These are phyloP conservation scores for Oeneis ivallda DNA, from an alignment of 2,888 invertebrate species.

Conservation along the genomic window DNA sequence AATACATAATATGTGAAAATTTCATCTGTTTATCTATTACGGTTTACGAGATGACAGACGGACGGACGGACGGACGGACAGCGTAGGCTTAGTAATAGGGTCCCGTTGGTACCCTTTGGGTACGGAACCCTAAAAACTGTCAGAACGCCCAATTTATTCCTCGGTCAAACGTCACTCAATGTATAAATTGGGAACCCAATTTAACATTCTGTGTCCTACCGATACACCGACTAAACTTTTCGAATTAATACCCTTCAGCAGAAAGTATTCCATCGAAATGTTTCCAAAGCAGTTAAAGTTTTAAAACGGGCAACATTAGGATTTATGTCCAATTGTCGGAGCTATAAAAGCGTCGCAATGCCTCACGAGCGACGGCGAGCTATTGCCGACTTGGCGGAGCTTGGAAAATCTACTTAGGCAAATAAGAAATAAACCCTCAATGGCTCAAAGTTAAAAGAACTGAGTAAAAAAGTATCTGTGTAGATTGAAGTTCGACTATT, in stretches of 20 bases:
- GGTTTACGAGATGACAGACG: no score
- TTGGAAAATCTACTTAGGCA: neutral
- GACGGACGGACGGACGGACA: no score
- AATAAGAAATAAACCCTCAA: neutral
- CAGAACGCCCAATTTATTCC: no score
- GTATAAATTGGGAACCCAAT: neutral
- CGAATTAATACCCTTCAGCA: neutral
- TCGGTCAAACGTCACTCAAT: no score
- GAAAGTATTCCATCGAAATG: neutral
- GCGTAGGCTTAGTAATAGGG: no score
- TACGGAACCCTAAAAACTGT: no score
- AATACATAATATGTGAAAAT: no score
- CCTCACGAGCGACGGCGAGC: neutral
- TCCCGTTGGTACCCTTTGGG: no score
- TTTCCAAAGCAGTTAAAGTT: neutral
- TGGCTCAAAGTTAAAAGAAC: neutral
- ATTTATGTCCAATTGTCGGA: slow-evolving; percentile 16
- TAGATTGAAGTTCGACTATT: neutral
- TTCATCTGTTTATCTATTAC: no score
- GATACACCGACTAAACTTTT: neutral
- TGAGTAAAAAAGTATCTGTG: neutral
- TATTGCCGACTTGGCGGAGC: neutral
- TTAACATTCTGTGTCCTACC: no score
- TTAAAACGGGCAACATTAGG: neutral
- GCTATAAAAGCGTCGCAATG: slow-evolving; percentile 21